These are phyloP conservation scores for Antheraea assamensis DNA, from an alignment of 2,888 invertebrate genomes.

Conservation along the genomic window DNA sequence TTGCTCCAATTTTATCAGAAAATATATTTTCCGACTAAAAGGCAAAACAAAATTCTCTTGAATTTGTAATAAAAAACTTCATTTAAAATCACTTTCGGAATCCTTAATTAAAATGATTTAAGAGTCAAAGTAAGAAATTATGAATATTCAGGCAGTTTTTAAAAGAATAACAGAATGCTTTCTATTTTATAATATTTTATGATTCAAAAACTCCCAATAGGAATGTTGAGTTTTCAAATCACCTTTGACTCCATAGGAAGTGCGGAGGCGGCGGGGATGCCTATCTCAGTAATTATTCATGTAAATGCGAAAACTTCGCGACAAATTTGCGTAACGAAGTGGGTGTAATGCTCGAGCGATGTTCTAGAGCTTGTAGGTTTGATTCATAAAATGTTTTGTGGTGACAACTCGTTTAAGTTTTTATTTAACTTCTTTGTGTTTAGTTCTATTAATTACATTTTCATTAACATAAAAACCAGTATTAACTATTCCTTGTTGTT, in stretches of 20 bases:
- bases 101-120: conserved; percentile 5
- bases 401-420: neutral
- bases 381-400: conserved; percentile 10
- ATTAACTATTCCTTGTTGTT: too few relatives aligned
- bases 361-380: conserved; percentile 3
- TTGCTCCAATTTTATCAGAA: neutral
- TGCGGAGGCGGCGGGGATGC: conserved; percentile 30
- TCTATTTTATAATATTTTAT: conserved; percentile 5
- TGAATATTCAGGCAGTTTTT: conserved; percentile 24
- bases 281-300: conserved; percentile 48
- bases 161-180: conserved; percentile 25
- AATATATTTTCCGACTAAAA: neutral
- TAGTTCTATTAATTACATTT: neutral
- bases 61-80: neutral
- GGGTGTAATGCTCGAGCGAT: conserved; percentile 18
- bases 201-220: conserved; percentile 23
- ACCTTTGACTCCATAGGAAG: conserved; percentile 26
- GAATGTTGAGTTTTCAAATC: conserved; percentile 21
- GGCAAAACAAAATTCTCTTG: neutral
- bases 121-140: conserved; percentile 12
- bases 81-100: conserved; percentile 11
- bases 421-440: neutral
- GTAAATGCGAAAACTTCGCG: conserved; percentile 46
- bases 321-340: conserved; percentile 38
- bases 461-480: too few relatives aligned